Evolutionary conservation across 2,888 invertebrate species (phyloP).

Genomic region (Drosophila demipolita): DNA sequence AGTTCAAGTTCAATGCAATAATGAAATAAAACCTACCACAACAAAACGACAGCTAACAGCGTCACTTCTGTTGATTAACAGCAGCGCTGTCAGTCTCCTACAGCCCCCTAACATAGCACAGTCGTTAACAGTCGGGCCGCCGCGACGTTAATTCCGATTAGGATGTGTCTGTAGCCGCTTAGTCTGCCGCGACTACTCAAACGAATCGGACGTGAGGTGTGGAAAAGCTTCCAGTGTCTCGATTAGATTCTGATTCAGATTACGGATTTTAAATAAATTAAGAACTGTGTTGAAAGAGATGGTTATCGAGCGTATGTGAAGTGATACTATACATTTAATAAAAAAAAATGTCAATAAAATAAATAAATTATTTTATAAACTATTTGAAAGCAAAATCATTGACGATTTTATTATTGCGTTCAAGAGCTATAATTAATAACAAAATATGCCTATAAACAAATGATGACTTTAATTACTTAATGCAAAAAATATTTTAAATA

Average conservation of each 20-base stretch:
- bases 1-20: slow-evolving; percentile 78
- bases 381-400: not conserved
- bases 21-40: slow-evolving; percentile 52
- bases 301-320: not conserved
- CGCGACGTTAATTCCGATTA: slow-evolving; percentile 23
- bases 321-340: not conserved
- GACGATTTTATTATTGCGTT: not conserved
- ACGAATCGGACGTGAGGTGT: slow-evolving; percentile 52
- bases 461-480: not conserved
- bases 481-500: not conserved
- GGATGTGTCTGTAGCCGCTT: slow-evolving; percentile 27
- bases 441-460: not conserved
- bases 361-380: not conserved
- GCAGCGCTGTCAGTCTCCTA: slow-evolving; percentile 23
- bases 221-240: not conserved
- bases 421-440: not conserved
- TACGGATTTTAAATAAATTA: slow-evolving; percentile 15
- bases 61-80: slow-evolving; percentile 23
- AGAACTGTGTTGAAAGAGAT: slow-evolving; percentile 10
- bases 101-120: slow-evolving; percentile 6
- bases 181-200: slow-evolving; percentile 70
- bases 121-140: slow-evolving; percentile 33
- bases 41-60: slow-evolving; percentile 39
- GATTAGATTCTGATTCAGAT: slow-evolving; percentile 17
- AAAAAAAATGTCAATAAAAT: not conserved